These are phyloP conservation scores for Apostichopus japonicus DNA, from an alignment of 35 echinoderm and acorn worm genomes.

Conservation along the genomic window DNA sequence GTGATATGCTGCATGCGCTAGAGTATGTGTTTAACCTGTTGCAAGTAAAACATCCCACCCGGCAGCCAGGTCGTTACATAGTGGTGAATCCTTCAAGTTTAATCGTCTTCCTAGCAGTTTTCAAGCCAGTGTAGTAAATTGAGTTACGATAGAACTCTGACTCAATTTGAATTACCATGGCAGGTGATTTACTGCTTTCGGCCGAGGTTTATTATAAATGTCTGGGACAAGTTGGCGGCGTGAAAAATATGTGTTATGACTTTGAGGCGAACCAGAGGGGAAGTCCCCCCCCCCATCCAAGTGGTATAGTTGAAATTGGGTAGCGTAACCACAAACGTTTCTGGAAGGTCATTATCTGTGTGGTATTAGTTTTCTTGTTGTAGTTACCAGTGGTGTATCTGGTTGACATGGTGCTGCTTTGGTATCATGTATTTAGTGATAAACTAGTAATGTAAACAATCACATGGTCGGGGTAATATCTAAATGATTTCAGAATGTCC, in stretches of 20 bases:
- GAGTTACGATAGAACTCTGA: background rate
- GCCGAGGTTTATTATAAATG: slow-evolving; percentile 24
- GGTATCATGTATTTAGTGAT: no score
- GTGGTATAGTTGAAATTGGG: no score
- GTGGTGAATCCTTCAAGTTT: slow-evolving; percentile 12
- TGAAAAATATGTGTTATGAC: slow-evolving; percentile 49
- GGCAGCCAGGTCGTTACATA: slow-evolving; percentile 8
- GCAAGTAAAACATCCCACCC: slow-evolving; percentile 4
- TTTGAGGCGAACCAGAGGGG: slow-evolving; percentile 24
- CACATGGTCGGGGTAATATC: no score
- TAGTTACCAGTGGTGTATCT: no score
- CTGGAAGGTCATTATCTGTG: no score
- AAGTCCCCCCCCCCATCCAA: background rate
- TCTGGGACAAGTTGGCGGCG: slow-evolving; percentile 44
- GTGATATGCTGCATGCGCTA: background rate
- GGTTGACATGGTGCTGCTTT: no score
- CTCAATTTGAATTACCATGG: slow-evolving; percentile 8
- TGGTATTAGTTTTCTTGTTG: no score
- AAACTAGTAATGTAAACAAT: no score
- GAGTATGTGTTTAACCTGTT: slow-evolving; percentile 40
- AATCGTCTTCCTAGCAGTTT: slow-evolving; percentile 21
- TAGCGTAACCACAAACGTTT: no score
- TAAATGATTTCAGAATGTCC: no score
- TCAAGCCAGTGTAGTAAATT: slow-evolving; percentile 17
- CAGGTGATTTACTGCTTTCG: slow-evolving; percentile 26